phyloP scores from a whole-genome alignment of 2,113 vertebrate genomes.

The Oophaga pumilio region DNA sequence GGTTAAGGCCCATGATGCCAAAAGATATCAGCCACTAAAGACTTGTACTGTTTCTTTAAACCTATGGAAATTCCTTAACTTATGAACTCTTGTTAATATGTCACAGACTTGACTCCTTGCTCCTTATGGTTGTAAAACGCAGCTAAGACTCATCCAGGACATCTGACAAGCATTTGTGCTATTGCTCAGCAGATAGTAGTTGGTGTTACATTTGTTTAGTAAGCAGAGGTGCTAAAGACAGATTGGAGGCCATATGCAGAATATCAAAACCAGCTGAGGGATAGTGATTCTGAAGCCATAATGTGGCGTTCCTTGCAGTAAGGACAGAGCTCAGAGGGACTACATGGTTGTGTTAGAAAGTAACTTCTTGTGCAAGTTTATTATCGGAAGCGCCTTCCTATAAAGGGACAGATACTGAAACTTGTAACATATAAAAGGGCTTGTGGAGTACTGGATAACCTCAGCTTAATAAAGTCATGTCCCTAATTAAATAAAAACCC shows the following conservation, averaged over 20 bases:
- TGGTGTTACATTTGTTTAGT: slow-evolving; percentile 45
- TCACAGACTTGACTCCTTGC: slow-evolving; percentile 20
- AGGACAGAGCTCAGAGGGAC: not conserved
- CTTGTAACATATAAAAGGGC: no score
- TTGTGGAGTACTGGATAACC: no score
- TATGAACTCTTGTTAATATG: slow-evolving; percentile 41
- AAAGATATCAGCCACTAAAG: slow-evolving; percentile 1
- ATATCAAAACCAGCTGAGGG: slow-evolving; percentile 40
- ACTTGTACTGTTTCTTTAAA: slow-evolving; percentile 10
- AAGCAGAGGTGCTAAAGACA: slow-evolving; percentile 49
- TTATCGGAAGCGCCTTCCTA: not conserved
- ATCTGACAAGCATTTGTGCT: slow-evolving; percentile 51
- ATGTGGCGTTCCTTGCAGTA: not conserved
- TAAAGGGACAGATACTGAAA: not conserved
- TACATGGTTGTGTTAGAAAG: not conserved
- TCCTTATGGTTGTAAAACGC: slow-evolving; percentile 5
- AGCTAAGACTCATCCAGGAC: slow-evolving; percentile 26
- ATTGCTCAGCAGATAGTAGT: slow-evolving; percentile 50
- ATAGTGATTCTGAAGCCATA: slow-evolving; percentile 22
- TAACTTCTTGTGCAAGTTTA: not conserved
- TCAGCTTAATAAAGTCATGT: no score
- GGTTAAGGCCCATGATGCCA: not conserved
- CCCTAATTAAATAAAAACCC: no score
- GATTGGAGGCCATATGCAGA: slow-evolving; percentile 27
- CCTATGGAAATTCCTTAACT: slow-evolving; percentile 25